These are phyloP conservation scores for Electrona antarctica DNA, from an alignment of 2,113 vertebrate species.

Conservation along the genomic window DNA sequence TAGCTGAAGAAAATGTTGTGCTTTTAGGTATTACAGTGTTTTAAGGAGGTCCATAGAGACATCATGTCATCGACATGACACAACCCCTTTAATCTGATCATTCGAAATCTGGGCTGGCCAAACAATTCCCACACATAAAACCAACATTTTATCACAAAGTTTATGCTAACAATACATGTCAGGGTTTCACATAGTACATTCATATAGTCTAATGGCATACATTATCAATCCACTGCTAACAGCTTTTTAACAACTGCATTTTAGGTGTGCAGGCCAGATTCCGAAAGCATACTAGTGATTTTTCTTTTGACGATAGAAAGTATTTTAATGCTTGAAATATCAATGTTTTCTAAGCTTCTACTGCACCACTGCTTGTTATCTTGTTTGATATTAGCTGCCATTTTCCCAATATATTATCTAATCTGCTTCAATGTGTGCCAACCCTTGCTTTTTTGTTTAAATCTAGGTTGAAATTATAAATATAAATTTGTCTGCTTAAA, in stretches of 20 bases:
- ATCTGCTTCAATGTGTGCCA: not conserved
- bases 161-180: not conserved
- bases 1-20: constrained; percentile 42
- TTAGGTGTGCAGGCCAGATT: no score
- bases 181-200: not conserved
- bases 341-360: constrained; percentile 14
- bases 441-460: not conserved
- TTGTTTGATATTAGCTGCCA: not conserved
- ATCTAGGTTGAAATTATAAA: no score
- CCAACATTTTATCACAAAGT: not conserved
- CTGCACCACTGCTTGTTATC: constrained; percentile 20
- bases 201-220: not conserved
- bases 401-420: not conserved
- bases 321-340: not conserved
- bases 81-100: not conserved
- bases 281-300: no score
- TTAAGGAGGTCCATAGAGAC: not conserved
- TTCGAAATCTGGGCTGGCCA: not conserved
- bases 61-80: not conserved
- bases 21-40: constrained; percentile 36
- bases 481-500: not conserved
- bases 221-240: not conserved
- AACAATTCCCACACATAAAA: not conserved
- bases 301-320: no score
- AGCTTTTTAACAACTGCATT: not conserved